Conservation (phyloP, 2,113 vertebrate species). For the Rhynchopsitta pachyrhyncha region DNA sequence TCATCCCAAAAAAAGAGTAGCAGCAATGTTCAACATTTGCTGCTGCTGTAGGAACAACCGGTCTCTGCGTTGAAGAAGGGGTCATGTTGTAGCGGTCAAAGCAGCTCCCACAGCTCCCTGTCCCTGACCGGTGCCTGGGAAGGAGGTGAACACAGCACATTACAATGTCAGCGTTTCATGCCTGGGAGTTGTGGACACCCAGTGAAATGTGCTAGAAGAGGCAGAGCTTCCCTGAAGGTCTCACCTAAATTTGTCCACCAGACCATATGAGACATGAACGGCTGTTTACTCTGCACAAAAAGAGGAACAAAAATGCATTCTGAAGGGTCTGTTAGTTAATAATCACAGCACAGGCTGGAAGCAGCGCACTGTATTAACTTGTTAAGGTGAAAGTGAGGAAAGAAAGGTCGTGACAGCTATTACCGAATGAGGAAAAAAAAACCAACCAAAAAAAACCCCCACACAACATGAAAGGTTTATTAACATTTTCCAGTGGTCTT, state of each 20-base stretch:
- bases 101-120: neutral
- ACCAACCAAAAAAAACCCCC: neutral
- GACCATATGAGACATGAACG: accelerated
- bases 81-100: accelerated
- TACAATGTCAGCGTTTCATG: accelerated
- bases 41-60: neutral
- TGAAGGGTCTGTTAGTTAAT: constrained; percentile 6
- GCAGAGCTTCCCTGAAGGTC: neutral
- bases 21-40: accelerated
- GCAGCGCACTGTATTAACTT: neutral
- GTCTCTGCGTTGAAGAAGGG: too few relatives aligned
- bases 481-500: neutral
- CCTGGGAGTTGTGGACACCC: accelerated
- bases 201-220: accelerated
- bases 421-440: neutral
- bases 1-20: neutral
- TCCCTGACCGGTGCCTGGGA: accelerated
- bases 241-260: neutral
- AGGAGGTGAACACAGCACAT: neutral
- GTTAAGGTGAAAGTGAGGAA: constrained; percentile 6
- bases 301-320: neutral
- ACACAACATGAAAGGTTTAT: neutral
- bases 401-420: constrained; percentile 43
- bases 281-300: neutral
- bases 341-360: constrained; percentile 5